Base-by-base conservation (phyloP, 2,888 invertebrate genomes). In the Fissipunctia ypsillon region DNA sequence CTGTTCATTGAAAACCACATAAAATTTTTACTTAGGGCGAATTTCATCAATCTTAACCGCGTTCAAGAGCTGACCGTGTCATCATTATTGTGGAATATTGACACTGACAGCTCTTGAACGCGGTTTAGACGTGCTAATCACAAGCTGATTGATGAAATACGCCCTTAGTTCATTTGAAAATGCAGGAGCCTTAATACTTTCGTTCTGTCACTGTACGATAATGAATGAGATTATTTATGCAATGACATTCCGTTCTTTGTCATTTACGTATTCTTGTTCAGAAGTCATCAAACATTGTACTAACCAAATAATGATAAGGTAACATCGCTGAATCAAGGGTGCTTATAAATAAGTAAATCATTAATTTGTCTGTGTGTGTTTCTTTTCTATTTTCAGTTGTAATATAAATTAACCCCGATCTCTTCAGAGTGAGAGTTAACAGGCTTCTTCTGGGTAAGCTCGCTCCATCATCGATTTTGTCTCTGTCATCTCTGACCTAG, bases 321-420 rank as follows among this genome's bases (percentile, higher is more conserved):
- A 68, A 74, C 78, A 84, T 91, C 90, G 95, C 95, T 95, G 95
- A 95, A 95, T 95, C 93, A 85, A 94, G 88, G 95, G 95, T 95
- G 95, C 95, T 95, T 92, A 78, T 86, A 84, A 84, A 77, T 84
- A 84, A 84, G 85, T 84, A 78, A 87, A 74, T 75, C 73, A 77
- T 84, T 38, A 38, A 41, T 81, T 67, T 85, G 71, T 88, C 83
- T 88, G 76, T 85, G 78, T 83, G 76, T 83, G 76, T 80, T 57
- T 70, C 57, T 76, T 66, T 57, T 50, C 31, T 72, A 41, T 78
- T 68, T 75, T 57, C 65, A 61, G 60, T 67, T 78, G 35, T 64
- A 68, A 41, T 50, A 19, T 66, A 48, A 41, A 69, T 69, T 50
- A n/a, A n/a, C n/a, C n/a, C n/a, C n/a, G n/a, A n/a, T n/a, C n/a